Evolutionary conservation across 2,113 vertebrate genomes (phyloP), one percentile per base, ranked within the genome.

Genomic region (Probosciger aterrimus): DNA sequence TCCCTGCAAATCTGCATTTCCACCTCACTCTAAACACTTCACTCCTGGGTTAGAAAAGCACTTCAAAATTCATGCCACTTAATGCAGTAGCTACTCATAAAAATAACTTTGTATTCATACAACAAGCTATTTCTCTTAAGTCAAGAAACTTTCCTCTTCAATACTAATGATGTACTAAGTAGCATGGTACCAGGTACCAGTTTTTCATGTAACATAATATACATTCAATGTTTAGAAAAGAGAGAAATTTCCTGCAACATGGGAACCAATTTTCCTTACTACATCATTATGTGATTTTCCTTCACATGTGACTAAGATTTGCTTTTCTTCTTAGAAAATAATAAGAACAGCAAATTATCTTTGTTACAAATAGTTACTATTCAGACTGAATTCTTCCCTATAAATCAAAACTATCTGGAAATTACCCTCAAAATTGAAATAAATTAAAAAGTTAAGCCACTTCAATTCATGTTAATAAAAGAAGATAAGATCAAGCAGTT

Each of bases 371-470:
- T 59, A 78, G 43, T 63, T 70, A 71, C 33, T 81, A 44, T 81
- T 86, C 55, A 63, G 79, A 75, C 16, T 30, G 8, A 92, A 81
- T 52, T 37, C 46, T 33, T 74, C 31, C 33, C 39, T 57, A 50
- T 75, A 73, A 88, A 95, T 75, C 76, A 88, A 91, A 70, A 47
- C 80, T 62, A 91, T 63, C 65, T 86, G 31, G 35, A 94, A 94
- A 74, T 50, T 9, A 90, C 18, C 76, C 22, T 77, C 73, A 68
- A 74, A 86, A 94, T 3, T 71, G 43, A 90, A 81, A 81, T 68
- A 23, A 93, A 91, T 89, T 77, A 28, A 86, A 28, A 86, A 92
- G 60, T 82, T 90, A 93, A 84, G 49, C 31, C 88, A 83, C 55
- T 70, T 11, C 92, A 94, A 94, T 78, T 79, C 86, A 47, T 8